Percentiles rank a stretch among this genome's conserved stretches.
Evolutionary conservation across 2,888 invertebrate genomes (phyloP).

Genomic region (Eilema sororculum): DNA sequence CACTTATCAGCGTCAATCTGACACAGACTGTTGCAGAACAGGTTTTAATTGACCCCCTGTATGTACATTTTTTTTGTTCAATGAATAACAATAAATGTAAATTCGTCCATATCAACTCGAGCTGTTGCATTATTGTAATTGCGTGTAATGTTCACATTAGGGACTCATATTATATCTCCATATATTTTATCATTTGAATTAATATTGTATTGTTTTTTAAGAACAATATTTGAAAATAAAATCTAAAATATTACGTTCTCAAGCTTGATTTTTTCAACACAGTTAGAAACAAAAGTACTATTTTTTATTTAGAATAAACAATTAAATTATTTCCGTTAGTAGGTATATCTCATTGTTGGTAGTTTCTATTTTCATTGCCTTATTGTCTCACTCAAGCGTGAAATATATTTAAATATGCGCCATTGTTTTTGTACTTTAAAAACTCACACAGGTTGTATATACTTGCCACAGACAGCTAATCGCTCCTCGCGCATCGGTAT

Average conservation of each 20-base stretch:
- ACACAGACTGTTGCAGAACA: not conserved
- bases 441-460: constrained; percentile 7
- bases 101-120: not conserved
- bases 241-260: not conserved
- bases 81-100: not conserved
- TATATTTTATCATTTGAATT: not conserved
- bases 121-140: not conserved
- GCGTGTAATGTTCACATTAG: not conserved
- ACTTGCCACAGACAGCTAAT: not conserved
- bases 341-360: constrained; percentile 1
- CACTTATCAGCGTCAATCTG: not conserved
- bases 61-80: not conserved
- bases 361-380: not conserved
- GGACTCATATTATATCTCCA: not conserved
- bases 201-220: not conserved
- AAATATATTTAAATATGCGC: not conserved
- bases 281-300: not conserved
- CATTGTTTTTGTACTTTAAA: not conserved
- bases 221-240: not conserved
- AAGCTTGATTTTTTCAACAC: not conserved
- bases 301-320: not conserved
- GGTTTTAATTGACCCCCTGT: not conserved
- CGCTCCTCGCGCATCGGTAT: constrained; percentile 31
- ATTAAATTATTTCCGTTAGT: not conserved
- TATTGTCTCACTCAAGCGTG: not conserved